A percentile compares a stretch with the other conserved stretches of the same genome.
Conservation (phyloP, 2,888 invertebrate genomes). For the Stenodema calcarata region DNA sequence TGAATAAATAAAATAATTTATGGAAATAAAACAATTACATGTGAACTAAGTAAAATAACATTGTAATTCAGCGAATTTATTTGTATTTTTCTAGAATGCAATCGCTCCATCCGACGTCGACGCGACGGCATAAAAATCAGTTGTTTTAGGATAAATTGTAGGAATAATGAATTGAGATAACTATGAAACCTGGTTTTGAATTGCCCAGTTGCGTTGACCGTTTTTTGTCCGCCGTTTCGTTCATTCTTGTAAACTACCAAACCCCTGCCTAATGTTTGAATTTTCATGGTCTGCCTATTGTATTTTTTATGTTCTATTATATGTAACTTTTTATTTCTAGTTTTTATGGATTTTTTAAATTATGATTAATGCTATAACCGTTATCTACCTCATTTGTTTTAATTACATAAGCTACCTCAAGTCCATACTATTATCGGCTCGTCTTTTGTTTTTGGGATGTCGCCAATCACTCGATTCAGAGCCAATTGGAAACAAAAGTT, state of each 20-base stretch:
- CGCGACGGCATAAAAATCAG: neutral
- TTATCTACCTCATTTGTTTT: constrained; percentile 48
- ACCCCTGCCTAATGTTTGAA: neutral
- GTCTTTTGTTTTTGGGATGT: constrained; percentile 40
- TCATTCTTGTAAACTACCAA: neutral
- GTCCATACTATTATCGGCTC: constrained; percentile 45
- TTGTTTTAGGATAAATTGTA: neutral
- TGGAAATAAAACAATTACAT: neutral
- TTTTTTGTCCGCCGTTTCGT: neutral
- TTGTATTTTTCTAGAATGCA: neutral
- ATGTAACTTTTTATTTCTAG: neutral
- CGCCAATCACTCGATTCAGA: constrained; percentile 39
- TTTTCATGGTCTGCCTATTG: neutral
- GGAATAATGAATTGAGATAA: neutral
- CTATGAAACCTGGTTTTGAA: neutral
- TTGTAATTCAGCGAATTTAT: neutral
- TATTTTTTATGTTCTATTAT: neutral
- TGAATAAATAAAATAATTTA: neutral
- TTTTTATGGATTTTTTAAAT: neutral
- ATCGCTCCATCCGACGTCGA: neutral
- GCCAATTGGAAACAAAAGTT: constrained; percentile 21
- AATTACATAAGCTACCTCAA: constrained; percentile 41
- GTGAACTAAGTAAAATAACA: neutral
- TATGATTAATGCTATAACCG: constrained; percentile 31
- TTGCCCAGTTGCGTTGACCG: neutral